Base-by-base conservation (phyloP, 2,888 invertebrate genomes). In the Agonopterix heracliana region DNA sequence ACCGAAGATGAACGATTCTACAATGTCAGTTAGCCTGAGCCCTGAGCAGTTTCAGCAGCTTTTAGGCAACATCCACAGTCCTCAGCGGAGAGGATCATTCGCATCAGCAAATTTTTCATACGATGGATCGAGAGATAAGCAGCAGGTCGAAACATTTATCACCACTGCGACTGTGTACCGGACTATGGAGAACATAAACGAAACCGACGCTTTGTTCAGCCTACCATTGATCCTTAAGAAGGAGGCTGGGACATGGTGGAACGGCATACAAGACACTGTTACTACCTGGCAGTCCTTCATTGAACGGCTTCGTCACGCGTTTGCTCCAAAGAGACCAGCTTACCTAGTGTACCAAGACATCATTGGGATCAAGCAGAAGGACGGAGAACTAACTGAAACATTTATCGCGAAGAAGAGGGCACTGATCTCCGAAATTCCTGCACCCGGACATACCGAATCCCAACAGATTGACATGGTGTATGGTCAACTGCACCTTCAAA, bases 161-260 rank as follows among this genome's bases (percentile, higher is more conserved):
- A 13, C 42, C 41, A 11, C 1, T 12, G 58, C 53, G 7, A 53
- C 14, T 1, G 55, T 56, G 12, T 59, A 52, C 35, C 56, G 50
- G 36, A 26, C 50, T 0, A 44, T 56, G 38, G 51, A 59, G 17
- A 53, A 51, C 13, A n/a, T 59, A 9, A 7, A 3, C 2, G 59
- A 58, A 40, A 17, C 8, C n/a, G 50, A 56, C 38, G 58, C 59
- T 4, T 10, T 59, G n/a, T 35, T 42, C 5, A 51, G 49, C 13
- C 43, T 59, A 34, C 55, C 51, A 0, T 34, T 53, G 7, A 42
- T 59, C 7, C 12, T 59, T 5, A 57, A 51, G 36, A 51, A 48
- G 8, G 49, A 55, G 35, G 59, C 59, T 10, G 46, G 46, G 2
- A 41, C 12, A 14, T 59, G 59, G 59, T 59, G 59, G 59, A 44